Evolutionary conservation across 2,888 invertebrate species (phyloP).

Genomic region (Himalopsyche kuldschensis): DNA sequence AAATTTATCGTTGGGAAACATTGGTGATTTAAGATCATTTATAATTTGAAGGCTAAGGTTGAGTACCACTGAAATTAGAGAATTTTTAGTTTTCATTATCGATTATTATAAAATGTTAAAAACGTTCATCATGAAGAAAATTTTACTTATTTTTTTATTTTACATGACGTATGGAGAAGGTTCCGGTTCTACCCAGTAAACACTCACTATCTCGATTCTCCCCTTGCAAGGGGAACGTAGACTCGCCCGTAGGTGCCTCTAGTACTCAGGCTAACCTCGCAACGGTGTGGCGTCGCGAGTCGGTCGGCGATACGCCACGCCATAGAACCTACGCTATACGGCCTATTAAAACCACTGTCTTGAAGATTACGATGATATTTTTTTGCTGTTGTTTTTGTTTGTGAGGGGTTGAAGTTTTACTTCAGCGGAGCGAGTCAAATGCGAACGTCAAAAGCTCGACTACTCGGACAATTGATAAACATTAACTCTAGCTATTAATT

Average conservation of each 20-base stretch:
- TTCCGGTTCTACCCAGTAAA: background rate
- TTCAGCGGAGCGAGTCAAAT: background rate
- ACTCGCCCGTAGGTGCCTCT: conserved; percentile 52
- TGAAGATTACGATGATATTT: background rate
- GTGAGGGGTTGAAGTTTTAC: background rate
- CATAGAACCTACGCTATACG: background rate
- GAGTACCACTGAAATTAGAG: no score
- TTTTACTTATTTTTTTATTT: no score
- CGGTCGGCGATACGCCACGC: conserved; percentile 48
- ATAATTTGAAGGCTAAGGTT: no score
- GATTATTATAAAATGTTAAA: no score
- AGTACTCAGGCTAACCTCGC: conserved; percentile 56
- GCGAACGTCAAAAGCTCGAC: no score
- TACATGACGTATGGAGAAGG: background rate
- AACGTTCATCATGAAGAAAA: no score
- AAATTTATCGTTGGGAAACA: no score
- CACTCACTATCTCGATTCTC: conserved; percentile 44
- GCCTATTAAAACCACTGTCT: background rate
- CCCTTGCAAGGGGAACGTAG: conserved; percentile 40
- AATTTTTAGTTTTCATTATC: no score
- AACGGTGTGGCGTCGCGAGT: conserved; percentile 37
- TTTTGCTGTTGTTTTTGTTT: background rate
- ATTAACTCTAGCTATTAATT: no score
- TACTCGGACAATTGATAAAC: no score
- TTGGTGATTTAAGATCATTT: no score